Percentiles rank a stretch among this genome's conserved stretches.
Evolutionary conservation across 2,113 vertebrate species (phyloP).

Genomic region (Psilopogon haemacephalus): DNA sequence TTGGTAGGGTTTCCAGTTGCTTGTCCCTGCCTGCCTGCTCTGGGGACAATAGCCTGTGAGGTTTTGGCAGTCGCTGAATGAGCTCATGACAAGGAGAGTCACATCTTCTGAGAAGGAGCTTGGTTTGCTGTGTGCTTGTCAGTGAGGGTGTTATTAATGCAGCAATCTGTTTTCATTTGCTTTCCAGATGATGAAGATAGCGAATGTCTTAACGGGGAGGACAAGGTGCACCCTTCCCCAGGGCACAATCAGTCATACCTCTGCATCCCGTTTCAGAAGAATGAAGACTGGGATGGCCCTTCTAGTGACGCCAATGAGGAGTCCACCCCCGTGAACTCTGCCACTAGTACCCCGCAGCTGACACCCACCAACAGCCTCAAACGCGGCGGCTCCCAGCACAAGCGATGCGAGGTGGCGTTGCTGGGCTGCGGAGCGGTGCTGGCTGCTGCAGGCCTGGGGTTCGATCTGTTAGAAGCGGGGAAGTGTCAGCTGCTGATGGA

Average conservation of each 20-base stretch:
- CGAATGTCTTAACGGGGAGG: slow-evolving; percentile 77
- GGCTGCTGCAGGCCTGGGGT: slow-evolving; percentile 91
- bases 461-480: slow-evolving; percentile 84
- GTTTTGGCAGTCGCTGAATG: not conserved
- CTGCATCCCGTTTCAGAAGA: slow-evolving; percentile 89
- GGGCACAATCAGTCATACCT: slow-evolving; percentile 90
- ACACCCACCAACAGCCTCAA: slow-evolving; percentile 86
- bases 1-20: not conserved
- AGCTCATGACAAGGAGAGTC: not conserved
- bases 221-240: slow-evolving; percentile 69
- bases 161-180: not conserved
- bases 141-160: not conserved
- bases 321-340: slow-evolving; percentile 78
- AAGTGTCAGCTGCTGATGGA: slow-evolving; percentile 77
- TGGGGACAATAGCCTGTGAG: not conserved
- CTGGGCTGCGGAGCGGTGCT: slow-evolving; percentile 91
- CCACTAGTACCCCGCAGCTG: slow-evolving; percentile 83
- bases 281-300: slow-evolving; percentile 81
- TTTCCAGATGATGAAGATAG: slow-evolving; percentile 88
- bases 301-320: slow-evolving; percentile 81
- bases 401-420: slow-evolving; percentile 87
- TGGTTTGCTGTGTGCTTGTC: not conserved
- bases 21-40: not conserved
- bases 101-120: not conserved
- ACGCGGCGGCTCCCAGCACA: slow-evolving; percentile 79